Conservation (phyloP, 1,140 invertebrate species). For the Heterodera schachtii region DNA sequence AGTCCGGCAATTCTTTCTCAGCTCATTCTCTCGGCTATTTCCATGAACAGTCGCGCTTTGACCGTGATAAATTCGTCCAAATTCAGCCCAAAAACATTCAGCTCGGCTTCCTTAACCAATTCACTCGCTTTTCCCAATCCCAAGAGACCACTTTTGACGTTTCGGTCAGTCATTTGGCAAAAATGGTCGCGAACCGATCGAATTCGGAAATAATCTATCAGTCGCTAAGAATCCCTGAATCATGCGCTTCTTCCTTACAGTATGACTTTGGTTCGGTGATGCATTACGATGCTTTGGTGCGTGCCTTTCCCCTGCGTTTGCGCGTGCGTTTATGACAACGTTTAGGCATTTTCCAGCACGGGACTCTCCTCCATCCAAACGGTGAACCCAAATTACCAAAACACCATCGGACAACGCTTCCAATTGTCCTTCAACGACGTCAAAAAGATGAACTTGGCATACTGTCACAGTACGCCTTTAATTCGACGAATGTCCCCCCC, state of each 20-base stretch:
- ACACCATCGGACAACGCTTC: conserved; percentile 45
- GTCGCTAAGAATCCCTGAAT: too few relatives aligned
- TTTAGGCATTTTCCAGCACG: conserved; percentile 24
- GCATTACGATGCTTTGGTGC: conserved; percentile 31
- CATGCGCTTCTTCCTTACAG: background rate
- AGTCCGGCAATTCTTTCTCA: background rate
- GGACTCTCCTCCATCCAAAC: conserved; percentile 16
- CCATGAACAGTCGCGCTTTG: conserved; percentile 40
- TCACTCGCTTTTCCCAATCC: conserved; percentile 29
- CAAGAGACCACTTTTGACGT: conserved; percentile 30
- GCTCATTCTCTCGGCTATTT: conserved; percentile 47
- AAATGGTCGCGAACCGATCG: too few relatives aligned
- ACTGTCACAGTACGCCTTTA: conserved; percentile 32
- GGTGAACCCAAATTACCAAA: conserved; percentile 39
- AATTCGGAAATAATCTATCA: too few relatives aligned
- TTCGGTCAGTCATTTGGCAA: background rate
- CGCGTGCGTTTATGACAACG: background rate
- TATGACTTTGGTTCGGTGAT: conserved; percentile 32
- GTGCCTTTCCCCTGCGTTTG: background rate
- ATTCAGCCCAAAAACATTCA: conserved; percentile 39
- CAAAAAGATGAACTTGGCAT: conserved; percentile 47
- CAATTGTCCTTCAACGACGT: conserved; percentile 43
- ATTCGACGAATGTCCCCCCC: background rate
- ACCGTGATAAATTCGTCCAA: conserved; percentile 33
- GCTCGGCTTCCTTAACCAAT: conserved; percentile 42